Evolutionary conservation across 2,888 invertebrate genomes (phyloP), one percentile per base, ranked within the genome.

Genomic region (Dolichopus griseipennis): DNA sequence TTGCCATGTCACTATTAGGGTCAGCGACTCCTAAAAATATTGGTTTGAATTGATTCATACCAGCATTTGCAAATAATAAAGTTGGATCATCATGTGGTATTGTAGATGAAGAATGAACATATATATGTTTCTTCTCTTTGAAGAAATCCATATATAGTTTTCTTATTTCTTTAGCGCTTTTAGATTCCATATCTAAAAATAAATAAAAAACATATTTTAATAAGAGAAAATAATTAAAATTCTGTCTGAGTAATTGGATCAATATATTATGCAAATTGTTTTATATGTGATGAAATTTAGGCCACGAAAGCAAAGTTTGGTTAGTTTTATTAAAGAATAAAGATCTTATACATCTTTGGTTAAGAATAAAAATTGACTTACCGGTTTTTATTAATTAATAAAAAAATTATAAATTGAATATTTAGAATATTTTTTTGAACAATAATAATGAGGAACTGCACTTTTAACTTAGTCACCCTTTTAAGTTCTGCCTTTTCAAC

Each of bases 41-140:
- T 1, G 98, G 97, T 81, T 99, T 99, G 80, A 93, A 99, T 87
- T 98, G 98, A 81, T 98, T 98, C 99, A 99, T 99, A 67, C 97
- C 99, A 72, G 99, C 98, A 87, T 99, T 99, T 66, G 98, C 86
- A 83, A 99, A 99, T 0, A 99, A 85, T 69, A 99, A 84, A 1
- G 98, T 98, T 33, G 98, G 98, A 83, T 99, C 99, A 83, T 99
- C 97, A 72, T 93, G 85, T 1, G 99, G 99, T 77, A 99, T 95
- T 22, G 96, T 96, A 62, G 96, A 95, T 64, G 96, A 97, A 0
- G 98, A 99, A 81, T 98, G 97, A 33, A 97, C 93, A 85, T 98
- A 98, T 73, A 87, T 87, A 82, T 99, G 99, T 70, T 87, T 83
- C 81, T 93, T 91, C 73, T 88, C 85, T 77, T 90, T 91, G 79